phyloP scores from a whole-genome alignment of 1,140 invertebrate genomes.

The Pissodes strobi region DNA sequence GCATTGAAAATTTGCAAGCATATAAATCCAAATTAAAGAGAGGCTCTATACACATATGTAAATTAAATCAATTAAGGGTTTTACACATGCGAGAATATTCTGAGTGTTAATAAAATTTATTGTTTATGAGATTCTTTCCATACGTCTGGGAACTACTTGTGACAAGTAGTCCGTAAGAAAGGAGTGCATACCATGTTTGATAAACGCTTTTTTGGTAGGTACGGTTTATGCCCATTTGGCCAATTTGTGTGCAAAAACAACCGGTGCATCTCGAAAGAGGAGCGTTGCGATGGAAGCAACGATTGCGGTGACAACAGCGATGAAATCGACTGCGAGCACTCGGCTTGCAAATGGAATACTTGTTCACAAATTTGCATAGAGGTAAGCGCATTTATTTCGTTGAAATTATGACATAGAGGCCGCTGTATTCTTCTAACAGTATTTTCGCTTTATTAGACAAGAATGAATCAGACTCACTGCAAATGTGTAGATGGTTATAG shows the following conservation, averaged over 20 bases:
- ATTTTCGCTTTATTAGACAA: constrained; percentile 51
- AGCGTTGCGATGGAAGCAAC: constrained; percentile 70
- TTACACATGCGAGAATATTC: too few species aligned
- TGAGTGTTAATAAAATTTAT: too few species aligned
- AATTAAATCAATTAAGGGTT: too few species aligned
- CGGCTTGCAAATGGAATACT: constrained; percentile 65
- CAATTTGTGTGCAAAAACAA: constrained; percentile 77
- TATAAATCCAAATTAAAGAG: too few species aligned
- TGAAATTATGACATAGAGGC: background rate
- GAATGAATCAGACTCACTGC: constrained; percentile 65
- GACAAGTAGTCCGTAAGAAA: too few species aligned
- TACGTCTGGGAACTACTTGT: too few species aligned
- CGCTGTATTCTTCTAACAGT: background rate
- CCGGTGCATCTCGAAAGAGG: constrained; percentile 74
- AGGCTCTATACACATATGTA: too few species aligned
- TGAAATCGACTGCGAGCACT: constrained; percentile 58
- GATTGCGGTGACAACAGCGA: constrained; percentile 72
- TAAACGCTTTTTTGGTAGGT: constrained; percentile 9
- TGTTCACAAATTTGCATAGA: constrained; percentile 78
- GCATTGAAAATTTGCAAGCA: too few species aligned
- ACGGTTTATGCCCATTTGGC: constrained; percentile 61
- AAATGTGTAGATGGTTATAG: constrained; percentile 70
- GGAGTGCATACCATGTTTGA: too few species aligned
- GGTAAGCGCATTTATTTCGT: constrained; percentile 40
- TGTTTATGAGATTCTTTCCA: too few species aligned